Conservation (phyloP, 2,113 vertebrate genomes). For the Pithys albifrons region DNA sequence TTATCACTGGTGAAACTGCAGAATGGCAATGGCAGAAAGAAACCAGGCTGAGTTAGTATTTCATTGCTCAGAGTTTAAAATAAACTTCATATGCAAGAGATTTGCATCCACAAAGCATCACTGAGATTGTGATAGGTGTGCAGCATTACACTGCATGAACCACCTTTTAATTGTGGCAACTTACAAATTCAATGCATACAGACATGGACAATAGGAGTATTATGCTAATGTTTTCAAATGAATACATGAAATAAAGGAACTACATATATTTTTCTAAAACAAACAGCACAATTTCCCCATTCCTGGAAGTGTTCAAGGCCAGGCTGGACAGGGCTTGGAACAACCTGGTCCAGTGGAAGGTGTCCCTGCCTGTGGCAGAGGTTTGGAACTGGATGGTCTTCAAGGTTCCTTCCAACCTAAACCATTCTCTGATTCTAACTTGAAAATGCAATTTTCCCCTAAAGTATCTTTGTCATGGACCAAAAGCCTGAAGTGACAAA, state of each 20-base stretch:
- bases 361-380: neutral
- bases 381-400: neutral
- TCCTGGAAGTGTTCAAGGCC: neutral
- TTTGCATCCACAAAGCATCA: neutral
- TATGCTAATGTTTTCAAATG: neutral
- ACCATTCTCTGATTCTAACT: neutral
- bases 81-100: neutral
- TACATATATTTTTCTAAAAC: neutral
- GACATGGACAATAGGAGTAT: neutral
- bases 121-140: neutral
- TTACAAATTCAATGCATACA: neutral
- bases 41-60: neutral
- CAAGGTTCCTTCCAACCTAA: neutral
- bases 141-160: neutral
- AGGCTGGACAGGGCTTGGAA: neutral
- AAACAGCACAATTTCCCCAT: neutral
- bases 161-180: neutral
- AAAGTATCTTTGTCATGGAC: neutral
- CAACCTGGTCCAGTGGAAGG: neutral
- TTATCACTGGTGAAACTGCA: conserved; percentile 87
- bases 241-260: neutral
- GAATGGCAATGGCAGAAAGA: neutral
- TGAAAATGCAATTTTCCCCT: neutral
- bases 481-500: neutral
- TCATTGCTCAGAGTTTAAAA: neutral